Evolutionary conservation across 2,888 invertebrate species (phyloP), one percentile per base, ranked within the genome.

Genomic region (Cetonia aurata): DNA sequence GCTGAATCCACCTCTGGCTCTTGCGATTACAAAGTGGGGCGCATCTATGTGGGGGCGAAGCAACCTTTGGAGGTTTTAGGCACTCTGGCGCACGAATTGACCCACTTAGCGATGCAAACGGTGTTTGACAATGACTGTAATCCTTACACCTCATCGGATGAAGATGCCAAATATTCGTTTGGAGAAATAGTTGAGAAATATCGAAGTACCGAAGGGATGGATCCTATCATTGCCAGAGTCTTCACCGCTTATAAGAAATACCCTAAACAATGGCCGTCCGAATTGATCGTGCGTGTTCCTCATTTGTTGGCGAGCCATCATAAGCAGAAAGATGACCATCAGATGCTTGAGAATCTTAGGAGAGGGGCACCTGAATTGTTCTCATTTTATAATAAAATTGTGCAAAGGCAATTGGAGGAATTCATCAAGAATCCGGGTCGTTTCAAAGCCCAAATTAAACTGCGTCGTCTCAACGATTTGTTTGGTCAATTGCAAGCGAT

Each of bases 261-360:
- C 6, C 55, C n/a, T 12, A 13, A 55, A 6, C 25, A 55, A 3
- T 55, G 31, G 55, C n/a, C 37, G 31, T 55, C 55, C 3, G 55
- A 55, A 55, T n/a, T 55, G 13, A 55, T 55, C 12, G 55, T 55
- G 12, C 31, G 55, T 8, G 55, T 55, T 3, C 55, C 55, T 8
- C 55, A 55, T 33, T 25, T 55, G 13, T 31, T 55, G 31, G 55
- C 33, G 31, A 13, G 8, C n/a, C 33, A 55, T 33, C 12, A 55
- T 6, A 37, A 37, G 37, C 37, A 37, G 4, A 37, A 37, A 8
- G 55, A 55, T 3, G 31, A 55, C n/a, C n/a, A 2, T 13, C 12
- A 3, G 12, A 33, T 55, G 12, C 33, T 55, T 9, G 55, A 56
- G 33, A 15, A 56, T 15, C 33, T 15, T 8, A 56, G 15, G 15